Conservation (phyloP, 2,888 invertebrate species). For the Gryllus longicercus region DNA sequence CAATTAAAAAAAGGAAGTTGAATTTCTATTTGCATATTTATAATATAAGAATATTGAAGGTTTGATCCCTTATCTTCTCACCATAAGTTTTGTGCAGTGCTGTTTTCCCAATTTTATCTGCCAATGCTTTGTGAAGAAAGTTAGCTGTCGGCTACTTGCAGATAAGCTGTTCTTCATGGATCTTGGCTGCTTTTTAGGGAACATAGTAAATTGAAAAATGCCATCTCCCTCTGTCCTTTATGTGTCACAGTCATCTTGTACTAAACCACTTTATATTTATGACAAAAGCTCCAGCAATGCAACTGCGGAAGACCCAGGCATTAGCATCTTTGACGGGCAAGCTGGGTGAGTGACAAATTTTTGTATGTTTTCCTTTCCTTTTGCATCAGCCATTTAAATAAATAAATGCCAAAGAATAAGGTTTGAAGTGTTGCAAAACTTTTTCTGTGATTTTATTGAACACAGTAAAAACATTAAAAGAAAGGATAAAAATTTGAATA, state of each 20-base stretch:
- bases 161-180: constrained; percentile 25
- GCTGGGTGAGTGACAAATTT: constrained; percentile 73
- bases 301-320: constrained; percentile 78
- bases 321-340: constrained; percentile 86
- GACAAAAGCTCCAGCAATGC: constrained; percentile 66
- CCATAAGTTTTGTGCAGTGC: constrained; percentile 28
- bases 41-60: constrained; percentile 4
- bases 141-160: constrained; percentile 28
- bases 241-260: constrained; percentile 31
- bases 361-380: constrained; percentile 24
- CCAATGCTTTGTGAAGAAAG: constrained; percentile 22
- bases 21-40: constrained; percentile 6
- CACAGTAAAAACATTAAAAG: too few relatives aligned
- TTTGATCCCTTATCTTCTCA: constrained; percentile 19
- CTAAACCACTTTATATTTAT: constrained; percentile 56
- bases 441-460: too few relatives aligned
- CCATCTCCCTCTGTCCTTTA: constrained; percentile 27
- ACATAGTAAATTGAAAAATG: constrained; percentile 24
- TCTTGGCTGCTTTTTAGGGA: constrained; percentile 19
- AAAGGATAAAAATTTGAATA: too few relatives aligned
- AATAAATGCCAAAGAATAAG: too few relatives aligned
- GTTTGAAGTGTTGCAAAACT: too few relatives aligned
- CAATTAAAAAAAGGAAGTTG: not conserved
- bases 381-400: too few relatives aligned
- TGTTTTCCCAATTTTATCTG: constrained; percentile 20